phyloP scores from a whole-genome alignment of 2,113 vertebrate species.

The Sterrhoptilus dennistouni region DNA sequence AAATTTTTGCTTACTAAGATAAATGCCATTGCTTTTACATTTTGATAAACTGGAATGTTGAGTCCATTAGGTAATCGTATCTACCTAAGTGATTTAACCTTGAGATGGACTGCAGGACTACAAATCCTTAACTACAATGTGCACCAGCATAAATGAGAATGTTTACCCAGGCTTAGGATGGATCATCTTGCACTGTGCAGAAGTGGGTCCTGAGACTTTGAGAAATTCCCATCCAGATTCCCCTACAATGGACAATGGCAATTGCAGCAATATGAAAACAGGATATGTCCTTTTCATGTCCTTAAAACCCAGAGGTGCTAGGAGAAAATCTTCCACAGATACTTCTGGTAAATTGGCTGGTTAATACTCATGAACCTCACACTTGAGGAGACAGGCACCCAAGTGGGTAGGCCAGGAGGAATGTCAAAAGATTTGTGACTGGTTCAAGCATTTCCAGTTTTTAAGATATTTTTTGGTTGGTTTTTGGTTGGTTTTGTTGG shows the following conservation, averaged over 20 bases:
- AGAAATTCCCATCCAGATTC: not conserved
- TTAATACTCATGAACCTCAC: not conserved
- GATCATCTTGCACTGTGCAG: not conserved
- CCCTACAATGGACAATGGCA: not conserved
- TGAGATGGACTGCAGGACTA: not conserved
- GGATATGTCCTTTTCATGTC: not conserved
- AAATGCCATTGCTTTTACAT: not conserved
- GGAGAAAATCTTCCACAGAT: not conserved
- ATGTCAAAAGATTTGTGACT: not conserved
- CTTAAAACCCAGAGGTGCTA: not conserved
- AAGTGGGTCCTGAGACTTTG: not conserved
- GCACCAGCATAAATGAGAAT: not conserved
- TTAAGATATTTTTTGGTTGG: not conserved
- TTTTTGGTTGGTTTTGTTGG: not conserved
- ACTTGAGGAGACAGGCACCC: not conserved
- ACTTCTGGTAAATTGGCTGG: not conserved
- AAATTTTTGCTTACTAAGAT: not conserved
- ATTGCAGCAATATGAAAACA: not conserved
- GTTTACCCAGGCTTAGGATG: not conserved
- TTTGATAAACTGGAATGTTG: not conserved
- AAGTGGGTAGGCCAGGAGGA: not conserved
- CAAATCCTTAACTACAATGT: fast-evolving
- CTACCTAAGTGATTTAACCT: not conserved
- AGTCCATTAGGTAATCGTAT: not conserved
- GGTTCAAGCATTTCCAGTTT: not conserved